Percentiles rank a stretch among this genome's conserved stretches.
Conservation (phyloP, 2,888 invertebrate genomes). For the Acleris cristana region DNA sequence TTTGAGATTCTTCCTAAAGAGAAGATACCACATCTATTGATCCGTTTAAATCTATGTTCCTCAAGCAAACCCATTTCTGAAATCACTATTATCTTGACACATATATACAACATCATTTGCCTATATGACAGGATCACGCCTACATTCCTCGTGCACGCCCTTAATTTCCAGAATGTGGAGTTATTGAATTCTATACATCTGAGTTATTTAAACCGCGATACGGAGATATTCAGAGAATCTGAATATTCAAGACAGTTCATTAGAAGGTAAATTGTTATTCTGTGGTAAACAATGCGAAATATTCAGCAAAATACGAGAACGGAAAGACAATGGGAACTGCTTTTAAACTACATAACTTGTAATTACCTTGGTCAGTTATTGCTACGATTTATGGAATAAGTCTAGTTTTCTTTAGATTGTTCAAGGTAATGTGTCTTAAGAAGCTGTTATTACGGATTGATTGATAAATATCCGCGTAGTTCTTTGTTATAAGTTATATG, state of each 20-base stretch:
- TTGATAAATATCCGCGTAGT: no score
- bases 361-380: slow-evolving; percentile 35
- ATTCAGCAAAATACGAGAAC: slow-evolving; percentile 27
- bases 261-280: slow-evolving; percentile 34
- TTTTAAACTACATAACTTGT: slow-evolving; percentile 36
- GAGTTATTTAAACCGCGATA: slow-evolving; percentile 27
- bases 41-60: no score
- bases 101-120: neutral
- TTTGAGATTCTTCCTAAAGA: no score
- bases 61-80: no score
- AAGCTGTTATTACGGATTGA: neutral
- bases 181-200: slow-evolving; percentile 25
- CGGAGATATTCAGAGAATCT: slow-evolving; percentile 11
- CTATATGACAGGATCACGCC: neutral
- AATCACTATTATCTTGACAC: no score
- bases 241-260: slow-evolving; percentile 33
- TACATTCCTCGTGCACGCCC: neutral
- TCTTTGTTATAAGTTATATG: no score
- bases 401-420: slow-evolving; percentile 11
- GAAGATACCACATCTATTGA: no score
- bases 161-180: slow-evolving; percentile 19
- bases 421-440: neutral
- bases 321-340: slow-evolving; percentile 33
- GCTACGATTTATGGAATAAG: slow-evolving; percentile 18
- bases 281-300: slow-evolving; percentile 35